Evolutionary conservation across 2,797 vertebrate species (phyloP).

Genomic region (Cheirogaleus major): DNA sequence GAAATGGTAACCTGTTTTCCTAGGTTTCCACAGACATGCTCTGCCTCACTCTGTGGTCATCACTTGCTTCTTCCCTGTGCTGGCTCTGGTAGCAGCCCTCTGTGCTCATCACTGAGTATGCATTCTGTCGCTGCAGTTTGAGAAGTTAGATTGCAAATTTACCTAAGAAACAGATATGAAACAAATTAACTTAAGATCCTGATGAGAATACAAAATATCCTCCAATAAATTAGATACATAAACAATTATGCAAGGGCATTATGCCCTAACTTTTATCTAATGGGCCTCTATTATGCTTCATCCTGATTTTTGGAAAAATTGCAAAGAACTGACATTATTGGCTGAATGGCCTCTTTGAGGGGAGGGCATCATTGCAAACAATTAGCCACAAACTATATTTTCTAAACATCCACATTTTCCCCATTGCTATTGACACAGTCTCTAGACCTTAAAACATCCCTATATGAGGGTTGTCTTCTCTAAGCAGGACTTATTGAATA

Average conservation of each 20-base stretch:
- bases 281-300: background rate
- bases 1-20: background rate
- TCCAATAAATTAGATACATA: background rate
- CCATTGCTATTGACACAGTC: background rate
- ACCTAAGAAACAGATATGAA: background rate
- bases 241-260: background rate
- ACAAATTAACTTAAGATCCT: background rate
- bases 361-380: background rate
- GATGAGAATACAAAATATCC: background rate
- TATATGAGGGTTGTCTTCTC: background rate
- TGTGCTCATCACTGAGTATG: background rate
- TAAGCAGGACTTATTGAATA: background rate
- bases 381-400: background rate
- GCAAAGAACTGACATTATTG: background rate
- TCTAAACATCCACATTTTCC: background rate
- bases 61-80: background rate
- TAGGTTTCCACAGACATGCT: too few species aligned
- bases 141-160: background rate
- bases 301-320: background rate
- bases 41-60: background rate
- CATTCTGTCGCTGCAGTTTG: background rate
- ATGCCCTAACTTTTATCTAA: background rate
- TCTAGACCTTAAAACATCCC: background rate
- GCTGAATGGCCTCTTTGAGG: background rate
- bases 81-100: background rate